These are phyloP conservation scores for Gracilinanus agilis DNA, from an alignment of 2,113 vertebrate genomes.

Conservation along the genomic window DNA sequence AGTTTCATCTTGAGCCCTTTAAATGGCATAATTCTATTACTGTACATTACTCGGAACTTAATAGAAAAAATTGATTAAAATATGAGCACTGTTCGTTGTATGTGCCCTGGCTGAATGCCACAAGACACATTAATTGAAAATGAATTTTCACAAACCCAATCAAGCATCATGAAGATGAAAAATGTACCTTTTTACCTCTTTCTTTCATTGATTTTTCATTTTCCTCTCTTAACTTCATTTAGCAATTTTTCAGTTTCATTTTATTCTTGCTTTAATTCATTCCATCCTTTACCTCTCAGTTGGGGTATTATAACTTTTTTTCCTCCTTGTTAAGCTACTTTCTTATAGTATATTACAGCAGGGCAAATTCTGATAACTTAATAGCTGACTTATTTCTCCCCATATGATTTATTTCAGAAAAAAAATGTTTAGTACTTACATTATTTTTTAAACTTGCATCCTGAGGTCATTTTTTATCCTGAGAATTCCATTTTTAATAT, in stretches of 20 bases:
- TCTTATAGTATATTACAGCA: constrained; percentile 29
- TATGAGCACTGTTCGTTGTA: constrained; percentile 62
- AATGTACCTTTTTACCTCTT: constrained; percentile 59
- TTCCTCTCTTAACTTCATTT: constrained; percentile 76
- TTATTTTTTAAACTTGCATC: constrained; percentile 47
- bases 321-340: constrained; percentile 50
- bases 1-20: constrained; percentile 62
- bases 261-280: constrained; percentile 73
- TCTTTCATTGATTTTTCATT: constrained; percentile 75
- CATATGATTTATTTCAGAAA: constrained; percentile 30
- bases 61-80: constrained; percentile 82
- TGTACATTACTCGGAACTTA: constrained; percentile 78
- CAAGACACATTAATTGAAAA: constrained; percentile 77
- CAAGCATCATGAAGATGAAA: constrained; percentile 75
- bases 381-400: constrained; percentile 26
- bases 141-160: constrained; percentile 71
- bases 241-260: constrained; percentile 75
- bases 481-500: constrained; percentile 29
- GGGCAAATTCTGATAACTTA: neutral
- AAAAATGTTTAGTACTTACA: constrained; percentile 30
- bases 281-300: constrained; percentile 34
- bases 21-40: constrained; percentile 65
- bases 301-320: constrained; percentile 66
- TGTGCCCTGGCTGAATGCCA: constrained; percentile 72
- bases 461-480: constrained; percentile 45